These are phyloP conservation scores for Hesperia comma DNA, from an alignment of 2,888 invertebrate genomes.

Conservation along the genomic window DNA sequence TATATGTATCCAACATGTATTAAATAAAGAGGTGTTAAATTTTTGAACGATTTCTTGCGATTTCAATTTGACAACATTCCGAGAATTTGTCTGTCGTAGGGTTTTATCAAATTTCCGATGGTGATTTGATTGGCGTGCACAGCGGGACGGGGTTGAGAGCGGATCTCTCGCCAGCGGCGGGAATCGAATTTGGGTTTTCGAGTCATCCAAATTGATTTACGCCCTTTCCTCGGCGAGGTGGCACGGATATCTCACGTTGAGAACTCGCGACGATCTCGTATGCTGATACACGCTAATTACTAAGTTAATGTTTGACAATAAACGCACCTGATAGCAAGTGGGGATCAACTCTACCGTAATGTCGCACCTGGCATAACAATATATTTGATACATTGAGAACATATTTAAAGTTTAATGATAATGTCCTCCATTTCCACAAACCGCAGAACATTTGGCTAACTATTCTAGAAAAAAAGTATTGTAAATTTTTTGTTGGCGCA, in stretches of 20 bases:
- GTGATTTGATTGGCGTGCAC: conserved; percentile 56
- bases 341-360: no score
- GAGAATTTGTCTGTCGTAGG: conserved; percentile 55
- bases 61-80: conserved; percentile 43
- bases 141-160: conserved; percentile 57
- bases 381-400: no score
- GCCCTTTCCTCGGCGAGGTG: conserved; percentile 59
- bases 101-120: conserved; percentile 68
- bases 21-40: not conserved
- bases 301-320: not conserved
- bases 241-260: conserved; percentile 48
- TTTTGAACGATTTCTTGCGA: not conserved
- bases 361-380: no score
- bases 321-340: no score
- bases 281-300: conserved; percentile 1
- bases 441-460: no score
- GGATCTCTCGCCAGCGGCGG: conserved; percentile 65
- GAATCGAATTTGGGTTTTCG: conserved; percentile 79
- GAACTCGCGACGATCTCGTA: conserved; percentile 7
- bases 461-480: no score
- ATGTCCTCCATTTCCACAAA: no score
- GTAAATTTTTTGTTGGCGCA: no score
- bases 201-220: conserved; percentile 78
- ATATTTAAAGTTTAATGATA: no score
- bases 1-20: no score